Conservation (phyloP, 2,888 invertebrate species). For the Athripsodes cinereus region DNA sequence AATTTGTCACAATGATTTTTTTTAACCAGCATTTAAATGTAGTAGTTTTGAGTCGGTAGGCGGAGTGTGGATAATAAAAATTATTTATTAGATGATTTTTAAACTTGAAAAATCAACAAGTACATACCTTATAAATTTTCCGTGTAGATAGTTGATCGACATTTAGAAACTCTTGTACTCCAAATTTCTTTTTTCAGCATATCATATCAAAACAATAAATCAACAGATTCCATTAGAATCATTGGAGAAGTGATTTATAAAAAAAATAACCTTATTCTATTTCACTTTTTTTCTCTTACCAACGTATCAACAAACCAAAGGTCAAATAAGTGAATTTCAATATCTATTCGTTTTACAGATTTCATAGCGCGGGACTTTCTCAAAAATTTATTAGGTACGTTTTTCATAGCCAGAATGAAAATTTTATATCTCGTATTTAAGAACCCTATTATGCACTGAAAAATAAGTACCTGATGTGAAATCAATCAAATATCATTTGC, state of each 20-base stretch:
- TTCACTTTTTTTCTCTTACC: slow-evolving; percentile 2
- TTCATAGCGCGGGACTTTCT: not conserved
- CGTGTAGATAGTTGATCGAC: not conserved
- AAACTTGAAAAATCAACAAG: not conserved
- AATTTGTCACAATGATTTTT: not conserved
- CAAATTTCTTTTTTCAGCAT: not conserved
- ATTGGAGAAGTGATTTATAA: not conserved
- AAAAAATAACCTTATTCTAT: not conserved
- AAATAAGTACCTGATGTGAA: no score
- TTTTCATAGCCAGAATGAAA: not conserved
- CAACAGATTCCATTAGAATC: not conserved
- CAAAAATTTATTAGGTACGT: not conserved
- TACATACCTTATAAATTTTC: not conserved
- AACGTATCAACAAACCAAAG: not conserved
- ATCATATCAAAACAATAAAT: not conserved
- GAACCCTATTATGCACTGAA: no score
- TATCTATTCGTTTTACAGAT: not conserved
- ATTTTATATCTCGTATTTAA: not conserved
- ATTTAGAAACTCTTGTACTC: not conserved
- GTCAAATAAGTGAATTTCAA: not conserved
- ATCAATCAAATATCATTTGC: no score
- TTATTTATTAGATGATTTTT: not conserved
- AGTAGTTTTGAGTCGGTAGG: not conserved
- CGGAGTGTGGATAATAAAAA: not conserved
- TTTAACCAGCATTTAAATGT: not conserved